Conservation (phyloP, 2,888 invertebrate species). For the Pegoplata infirma region DNA sequence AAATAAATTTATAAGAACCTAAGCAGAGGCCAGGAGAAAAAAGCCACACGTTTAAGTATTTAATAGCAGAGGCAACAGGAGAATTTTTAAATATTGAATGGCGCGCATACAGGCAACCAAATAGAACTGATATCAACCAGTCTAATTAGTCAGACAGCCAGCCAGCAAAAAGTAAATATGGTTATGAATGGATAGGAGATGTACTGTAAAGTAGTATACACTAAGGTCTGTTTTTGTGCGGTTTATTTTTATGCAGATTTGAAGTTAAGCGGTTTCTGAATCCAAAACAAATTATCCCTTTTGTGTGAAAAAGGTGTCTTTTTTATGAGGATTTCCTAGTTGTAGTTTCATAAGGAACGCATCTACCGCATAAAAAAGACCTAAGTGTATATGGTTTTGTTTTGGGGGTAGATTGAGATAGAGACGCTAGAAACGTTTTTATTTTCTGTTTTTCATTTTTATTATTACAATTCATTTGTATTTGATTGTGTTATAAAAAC, state of each 20-base stretch:
- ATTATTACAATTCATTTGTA: neutral
- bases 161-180: neutral
- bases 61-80: neutral
- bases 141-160: neutral
- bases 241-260: too few relatives aligned
- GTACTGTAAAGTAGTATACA: too few relatives aligned
- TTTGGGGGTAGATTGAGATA: neutral
- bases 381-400: too few relatives aligned
- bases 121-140: neutral
- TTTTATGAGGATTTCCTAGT: too few relatives aligned
- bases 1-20: too few relatives aligned
- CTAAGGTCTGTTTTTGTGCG: too few relatives aligned
- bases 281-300: too few relatives aligned
- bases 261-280: too few relatives aligned
- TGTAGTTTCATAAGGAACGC: too few relatives aligned
- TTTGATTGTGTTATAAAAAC: conserved; percentile 67
- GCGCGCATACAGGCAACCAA: neutral
- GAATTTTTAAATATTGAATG: neutral
- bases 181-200: conserved; percentile 21
- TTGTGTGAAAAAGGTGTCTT: too few relatives aligned
- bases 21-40: neutral
- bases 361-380: neutral
- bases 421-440: conserved; percentile 14
- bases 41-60: neutral
- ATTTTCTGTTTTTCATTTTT: conserved; percentile 3